Percentiles rank a stretch among this genome's conserved stretches.
phyloP scores from a whole-genome alignment of 2,797 vertebrate genomes.

The Mormyrus proboscirostris region DNA sequence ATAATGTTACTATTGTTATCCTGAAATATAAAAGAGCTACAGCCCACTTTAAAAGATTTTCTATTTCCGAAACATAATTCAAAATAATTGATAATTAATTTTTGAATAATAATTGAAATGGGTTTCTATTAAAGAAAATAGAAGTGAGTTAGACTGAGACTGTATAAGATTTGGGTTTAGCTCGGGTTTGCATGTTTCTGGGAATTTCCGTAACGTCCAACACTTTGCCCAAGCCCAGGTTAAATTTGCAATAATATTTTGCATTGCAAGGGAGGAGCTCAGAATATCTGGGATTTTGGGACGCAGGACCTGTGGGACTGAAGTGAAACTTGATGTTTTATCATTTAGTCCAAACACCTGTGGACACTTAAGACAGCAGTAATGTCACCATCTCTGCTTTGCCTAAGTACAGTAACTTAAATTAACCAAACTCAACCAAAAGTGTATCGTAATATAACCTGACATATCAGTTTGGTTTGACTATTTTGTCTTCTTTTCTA shows the following conservation, averaged over 20 bases:
- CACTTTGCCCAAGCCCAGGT: slow-evolving; percentile 21
- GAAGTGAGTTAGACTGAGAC: background rate
- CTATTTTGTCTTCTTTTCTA: slow-evolving; percentile 9
- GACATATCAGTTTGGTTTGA: background rate
- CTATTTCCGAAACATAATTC: background rate
- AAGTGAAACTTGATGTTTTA: background rate
- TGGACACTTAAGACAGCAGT: background rate
- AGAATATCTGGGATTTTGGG: slow-evolving; percentile 5
- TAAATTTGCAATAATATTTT: slow-evolving; percentile 26
- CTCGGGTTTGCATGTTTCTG: slow-evolving; percentile 42
- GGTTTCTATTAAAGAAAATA: slow-evolving; percentile 19
- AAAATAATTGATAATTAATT: slow-evolving; percentile 20
- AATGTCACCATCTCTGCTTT: background rate
- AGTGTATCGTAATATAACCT: background rate
- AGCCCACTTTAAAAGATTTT: slow-evolving; percentile 32
- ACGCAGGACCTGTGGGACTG: background rate
- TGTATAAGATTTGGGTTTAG: slow-evolving; percentile 37
- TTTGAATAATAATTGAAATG: slow-evolving; percentile 28
- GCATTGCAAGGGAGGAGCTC: background rate
- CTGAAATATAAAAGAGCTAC: slow-evolving; percentile 53
- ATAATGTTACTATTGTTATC: slow-evolving; percentile 54
- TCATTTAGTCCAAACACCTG: background rate
- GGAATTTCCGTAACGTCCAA: slow-evolving; percentile 26
- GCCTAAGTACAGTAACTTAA: background rate
- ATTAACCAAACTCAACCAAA: background rate